These are phyloP conservation scores for Poicephalus gulielmi DNA, from an alignment of 2,113 vertebrate species.

Conservation along the genomic window DNA sequence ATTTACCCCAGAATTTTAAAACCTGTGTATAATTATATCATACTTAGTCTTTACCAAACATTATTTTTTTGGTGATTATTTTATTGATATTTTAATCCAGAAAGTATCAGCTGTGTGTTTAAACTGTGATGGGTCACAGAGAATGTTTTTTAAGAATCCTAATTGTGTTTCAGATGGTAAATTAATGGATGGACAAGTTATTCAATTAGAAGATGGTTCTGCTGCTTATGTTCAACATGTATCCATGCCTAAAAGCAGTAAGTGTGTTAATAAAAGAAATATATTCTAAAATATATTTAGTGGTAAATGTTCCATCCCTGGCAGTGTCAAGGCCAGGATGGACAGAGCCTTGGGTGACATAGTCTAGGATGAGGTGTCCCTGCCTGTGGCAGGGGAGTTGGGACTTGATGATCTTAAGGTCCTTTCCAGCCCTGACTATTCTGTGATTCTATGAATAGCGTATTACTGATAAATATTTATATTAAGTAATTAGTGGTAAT, in stretches of 20 bases:
- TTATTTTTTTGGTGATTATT: constrained; percentile 10
- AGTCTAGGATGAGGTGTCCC: not conserved
- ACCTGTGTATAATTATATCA: not conserved
- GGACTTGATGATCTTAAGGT: not conserved
- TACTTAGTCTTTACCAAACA: not conserved
- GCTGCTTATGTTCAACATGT: constrained; percentile 97
- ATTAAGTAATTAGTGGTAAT: not conserved
- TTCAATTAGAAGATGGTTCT: constrained; percentile 96
- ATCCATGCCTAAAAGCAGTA: constrained; percentile 92
- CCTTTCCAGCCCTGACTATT: not conserved
- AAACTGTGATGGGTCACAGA: not conserved
- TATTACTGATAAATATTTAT: not conserved
- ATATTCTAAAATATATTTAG: not conserved
- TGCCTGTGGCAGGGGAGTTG: not conserved
- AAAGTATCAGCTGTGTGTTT: not conserved
- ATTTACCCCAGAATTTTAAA: not conserved
- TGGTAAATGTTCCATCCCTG: not conserved
- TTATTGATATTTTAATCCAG: not conserved
- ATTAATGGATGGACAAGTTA: constrained; percentile 96
- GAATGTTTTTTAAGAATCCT: not conserved
- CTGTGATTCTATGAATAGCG: not conserved
- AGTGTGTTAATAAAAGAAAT: constrained; percentile 44
- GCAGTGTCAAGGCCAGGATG: not conserved
- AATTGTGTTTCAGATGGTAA: constrained; percentile 85
- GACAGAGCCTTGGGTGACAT: not conserved